Base-by-base conservation (phyloP, 2,113 vertebrate genomes). In the Capreolus pygargus region DNA sequence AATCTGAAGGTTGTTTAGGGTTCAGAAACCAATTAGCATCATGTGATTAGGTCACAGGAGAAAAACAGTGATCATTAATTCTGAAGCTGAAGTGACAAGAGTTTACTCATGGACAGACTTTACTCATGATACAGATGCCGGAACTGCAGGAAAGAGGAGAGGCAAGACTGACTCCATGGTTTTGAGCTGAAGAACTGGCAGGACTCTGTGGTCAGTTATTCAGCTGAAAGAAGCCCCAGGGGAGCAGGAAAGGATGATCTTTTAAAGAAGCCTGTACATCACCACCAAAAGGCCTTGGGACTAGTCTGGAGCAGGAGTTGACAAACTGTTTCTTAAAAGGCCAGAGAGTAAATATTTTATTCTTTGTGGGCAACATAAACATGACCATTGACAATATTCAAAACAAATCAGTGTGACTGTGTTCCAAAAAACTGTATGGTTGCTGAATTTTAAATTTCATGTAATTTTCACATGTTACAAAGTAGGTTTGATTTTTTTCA, bases 281-380 rank as follows among this genome's bases (percentile, higher is more conserved):
- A 58, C 84, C 15, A 13, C 6, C 8, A 36, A 91, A 60, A 76
- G 74, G 47, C 57, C 50, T 85, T 84, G 27, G 61, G 60, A 33
- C 28, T 47, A 50, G 54, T 36, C 50, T n/a, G 19, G 33, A 58
- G 11, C 54, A 67, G 47, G 36, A 23, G 2, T 28, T 39, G 9
- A n/a, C 43, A 85, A 7, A 21, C 16, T 54, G 36, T 60, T 94
- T 55, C 85, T 30, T 70, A 36, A 81, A 61, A 39, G 27, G 8
- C 33, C 39, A 36, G 76, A 92, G 83, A 54, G 30, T 43, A 55
- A 95, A 81, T 70, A 52, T 78, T 70, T 78, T 52, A 79, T 54
- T 13, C 45, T 33, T 60, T 60, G 36, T 13, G 33, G 60, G 60
- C 23, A n/a, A 16, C 11, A 7, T 25, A 17, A 84, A 50, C 5